Evolutionary conservation across 2,113 vertebrate genomes (phyloP).

Genomic region (Brienomyrus brachyistius): DNA sequence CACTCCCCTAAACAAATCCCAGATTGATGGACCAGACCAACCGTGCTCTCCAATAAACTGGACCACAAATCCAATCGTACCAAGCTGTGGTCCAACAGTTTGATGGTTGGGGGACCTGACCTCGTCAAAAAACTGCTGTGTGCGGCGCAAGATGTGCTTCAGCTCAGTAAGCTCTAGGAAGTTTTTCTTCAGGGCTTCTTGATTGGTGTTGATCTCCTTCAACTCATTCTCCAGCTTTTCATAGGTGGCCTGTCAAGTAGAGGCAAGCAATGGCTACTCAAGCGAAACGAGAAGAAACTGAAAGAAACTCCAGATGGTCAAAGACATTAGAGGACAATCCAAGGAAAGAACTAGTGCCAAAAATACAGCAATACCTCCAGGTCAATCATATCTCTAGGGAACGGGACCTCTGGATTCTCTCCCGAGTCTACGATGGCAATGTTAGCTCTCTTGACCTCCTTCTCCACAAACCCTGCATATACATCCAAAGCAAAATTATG

Average conservation of each 20-base stretch:
- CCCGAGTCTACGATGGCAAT: constrained; percentile 87
- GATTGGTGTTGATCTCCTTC: constrained; percentile 98
- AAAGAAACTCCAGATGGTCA: not conserved
- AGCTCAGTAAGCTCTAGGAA: constrained; percentile 93
- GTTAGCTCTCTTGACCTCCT: constrained; percentile 92
- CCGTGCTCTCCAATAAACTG: not conserved
- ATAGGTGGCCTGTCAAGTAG: constrained; percentile 77
- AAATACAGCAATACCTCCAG: constrained; percentile 72
- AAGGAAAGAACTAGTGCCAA: not conserved
- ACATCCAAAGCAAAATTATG: not conserved
- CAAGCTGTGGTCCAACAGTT: not conserved
- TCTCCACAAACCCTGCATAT: constrained; percentile 88
- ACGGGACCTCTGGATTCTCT: constrained; percentile 94
- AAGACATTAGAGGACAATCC: too few species aligned
- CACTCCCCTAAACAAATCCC: not conserved
- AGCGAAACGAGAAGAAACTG: not conserved
- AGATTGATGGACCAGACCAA: not conserved
- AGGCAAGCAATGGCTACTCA: not conserved
- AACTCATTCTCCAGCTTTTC: constrained; percentile 97
- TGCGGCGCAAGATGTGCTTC: constrained; percentile 78
- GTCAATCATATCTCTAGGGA: constrained; percentile 98
- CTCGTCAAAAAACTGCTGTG: constrained; percentile 99
- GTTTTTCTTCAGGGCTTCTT: constrained; percentile 95
- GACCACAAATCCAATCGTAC: not conserved
- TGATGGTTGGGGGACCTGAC: constrained; percentile 61